Base-by-base conservation (phyloP, 2,797 vertebrate genomes). In the Typhlichthys subterraneus region DNA sequence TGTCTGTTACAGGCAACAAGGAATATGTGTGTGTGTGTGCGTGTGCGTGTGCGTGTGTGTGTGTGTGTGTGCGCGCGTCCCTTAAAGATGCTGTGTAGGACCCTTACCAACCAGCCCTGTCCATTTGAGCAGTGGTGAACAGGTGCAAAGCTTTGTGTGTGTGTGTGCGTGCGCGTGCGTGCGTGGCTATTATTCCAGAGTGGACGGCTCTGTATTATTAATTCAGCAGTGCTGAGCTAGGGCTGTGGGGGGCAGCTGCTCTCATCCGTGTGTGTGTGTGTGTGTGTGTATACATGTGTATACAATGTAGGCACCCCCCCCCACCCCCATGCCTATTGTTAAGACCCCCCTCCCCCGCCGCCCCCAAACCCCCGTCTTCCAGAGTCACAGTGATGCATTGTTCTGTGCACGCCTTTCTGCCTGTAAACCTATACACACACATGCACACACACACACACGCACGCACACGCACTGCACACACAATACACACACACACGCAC, bases 191-290 rank as follows among this genome's bases (percentile, higher is more conserved):
- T 92, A 91, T 90, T 88, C 82, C 84, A 81, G 82, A 91, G 89
- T 87, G 85, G 88, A 75, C 81, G 85, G 85, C 85, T 85, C 71
- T 87, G 79, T 91, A 93, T 93, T 91, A 93, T 93, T 92, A 89
- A 94, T 93, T 94, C 90, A 93, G 85, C 88, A 90, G 89, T 80
- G 83, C 81, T 73, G 69, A 75, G 79, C 76, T 77, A 84, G 70
- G 72, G 82, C 80, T 75, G 77, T 81, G 78, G 76, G 85, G 72
- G 45, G 87, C 89, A 91, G 89, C 87, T 90, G 89, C 83, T 69
- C 62, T 72, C 77, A 83, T 50, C 68, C 68, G 58, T 78, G 69
- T 31, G 62, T 77, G 72, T 15, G 53, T 81, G 78, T 76, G 75
- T 67, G 70, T 72, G 65, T 50, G 55, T 47, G 19, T 59, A 62